These are phyloP conservation scores for Diplolepis rosae DNA, from an alignment of 2,888 invertebrate species.

Conservation along the genomic window DNA sequence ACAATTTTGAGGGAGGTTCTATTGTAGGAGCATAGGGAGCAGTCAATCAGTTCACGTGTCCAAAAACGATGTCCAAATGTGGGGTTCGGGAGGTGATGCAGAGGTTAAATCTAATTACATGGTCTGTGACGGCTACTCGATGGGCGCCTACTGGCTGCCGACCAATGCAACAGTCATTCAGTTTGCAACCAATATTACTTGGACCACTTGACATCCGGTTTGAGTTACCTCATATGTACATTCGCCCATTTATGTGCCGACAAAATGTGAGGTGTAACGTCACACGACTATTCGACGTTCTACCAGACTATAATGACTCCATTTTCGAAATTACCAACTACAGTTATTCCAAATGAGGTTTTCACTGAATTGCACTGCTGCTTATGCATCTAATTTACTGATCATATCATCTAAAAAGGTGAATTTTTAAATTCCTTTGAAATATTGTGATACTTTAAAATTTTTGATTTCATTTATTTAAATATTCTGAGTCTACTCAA, in stretches of 20 bases:
- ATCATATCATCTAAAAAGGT: no score
- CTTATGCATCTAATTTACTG: no score
- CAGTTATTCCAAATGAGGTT: not conserved
- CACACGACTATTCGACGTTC: slow-evolving; percentile 16
- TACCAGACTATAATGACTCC: slow-evolving; percentile 7
- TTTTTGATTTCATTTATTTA: no score
- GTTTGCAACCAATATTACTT: slow-evolving; percentile 62
- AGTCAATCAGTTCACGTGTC: slow-evolving; percentile 53
- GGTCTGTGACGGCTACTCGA: slow-evolving; percentile 70
- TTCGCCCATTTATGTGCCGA: slow-evolving; percentile 13
- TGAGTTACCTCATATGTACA: slow-evolving; percentile 49
- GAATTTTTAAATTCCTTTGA: no score
- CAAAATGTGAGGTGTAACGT: slow-evolving; percentile 22
- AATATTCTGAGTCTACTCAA: no score
- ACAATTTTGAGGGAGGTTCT: not conserved
- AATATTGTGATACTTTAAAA: no score
- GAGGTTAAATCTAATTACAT: slow-evolving; percentile 71
- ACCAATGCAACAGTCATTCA: slow-evolving; percentile 56
- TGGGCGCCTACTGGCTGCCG: slow-evolving; percentile 52
- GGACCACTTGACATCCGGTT: slow-evolving; percentile 59
- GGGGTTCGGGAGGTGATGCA: slow-evolving; percentile 49
- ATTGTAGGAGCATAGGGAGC: not conserved
- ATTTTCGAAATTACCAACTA: not conserved
- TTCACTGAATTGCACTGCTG: not conserved
- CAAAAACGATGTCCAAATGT: slow-evolving; percentile 51